A percentile compares a stretch with the other conserved stretches of the same genome.
Evolutionary conservation across 2,797 vertebrate genomes (phyloP).

Genomic region (Acanthiza pusilla): DNA sequence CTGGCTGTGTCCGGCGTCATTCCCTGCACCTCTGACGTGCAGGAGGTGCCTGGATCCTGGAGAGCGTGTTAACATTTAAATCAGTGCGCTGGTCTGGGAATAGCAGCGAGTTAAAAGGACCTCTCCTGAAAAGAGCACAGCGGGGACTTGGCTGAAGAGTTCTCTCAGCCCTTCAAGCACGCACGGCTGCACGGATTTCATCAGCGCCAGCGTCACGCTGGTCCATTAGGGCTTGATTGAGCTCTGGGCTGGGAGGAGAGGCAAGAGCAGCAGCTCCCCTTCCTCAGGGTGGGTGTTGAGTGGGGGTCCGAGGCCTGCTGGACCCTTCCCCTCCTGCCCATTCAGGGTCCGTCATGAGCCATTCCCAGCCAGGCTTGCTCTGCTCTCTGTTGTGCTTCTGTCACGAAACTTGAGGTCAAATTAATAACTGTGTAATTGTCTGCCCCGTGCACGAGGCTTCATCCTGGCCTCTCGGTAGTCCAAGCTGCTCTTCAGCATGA

Average conservation of each 20-base stretch:
- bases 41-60: not conserved
- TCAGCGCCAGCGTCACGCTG: not conserved
- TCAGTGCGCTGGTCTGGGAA: constrained; percentile 2
- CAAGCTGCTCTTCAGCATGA: not conserved
- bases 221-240: constrained; percentile 3
- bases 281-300: fast-evolving
- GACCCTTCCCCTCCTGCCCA: not conserved
- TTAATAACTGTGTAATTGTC: not conserved
- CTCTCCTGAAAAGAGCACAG: constrained; percentile 53
- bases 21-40: not conserved
- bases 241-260: not conserved
- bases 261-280: not conserved
- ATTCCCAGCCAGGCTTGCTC: not conserved
- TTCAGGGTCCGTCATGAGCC: fast-evolving
- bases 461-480: fast-evolving
- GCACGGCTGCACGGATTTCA: not conserved
- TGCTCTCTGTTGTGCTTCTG: fast-evolving
- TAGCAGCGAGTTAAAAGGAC: constrained; percentile 18
- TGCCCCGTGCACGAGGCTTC: fast-evolving
- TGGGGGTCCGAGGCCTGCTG: not conserved
- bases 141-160: constrained; percentile 48
- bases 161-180: constrained; percentile 27
- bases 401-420: not conserved
- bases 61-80: constrained; percentile 22
- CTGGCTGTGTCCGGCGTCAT: not conserved